Percentiles rank a stretch among this genome's conserved stretches.
Evolutionary conservation across 2,797 vertebrate species (phyloP).

Genomic region (Pogonophryne albipinna): DNA sequence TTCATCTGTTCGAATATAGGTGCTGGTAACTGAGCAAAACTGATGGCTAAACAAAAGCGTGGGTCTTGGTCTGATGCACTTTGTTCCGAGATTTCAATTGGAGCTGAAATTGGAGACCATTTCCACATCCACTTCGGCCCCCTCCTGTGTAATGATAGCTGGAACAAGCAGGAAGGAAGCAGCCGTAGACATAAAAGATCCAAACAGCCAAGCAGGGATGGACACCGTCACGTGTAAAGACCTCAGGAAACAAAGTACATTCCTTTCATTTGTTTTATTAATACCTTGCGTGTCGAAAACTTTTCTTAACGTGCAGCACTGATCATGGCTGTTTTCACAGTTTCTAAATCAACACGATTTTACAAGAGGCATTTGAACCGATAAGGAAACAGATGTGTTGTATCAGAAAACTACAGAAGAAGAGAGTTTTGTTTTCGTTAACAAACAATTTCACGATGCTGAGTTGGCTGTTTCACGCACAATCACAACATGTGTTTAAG

Average conservation of each 20-base stretch:
- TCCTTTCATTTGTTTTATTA: conserved; percentile 34
- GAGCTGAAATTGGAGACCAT: conserved; percentile 54
- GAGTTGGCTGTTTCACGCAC: neutral
- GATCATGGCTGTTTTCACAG: neutral
- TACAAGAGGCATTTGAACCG: neutral
- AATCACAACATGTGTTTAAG: conserved; percentile 4
- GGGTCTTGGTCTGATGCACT: conserved; percentile 18
- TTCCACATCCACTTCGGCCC: conserved; percentile 26
- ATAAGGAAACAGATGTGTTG: no score
- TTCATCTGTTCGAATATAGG: conserved; percentile 50
- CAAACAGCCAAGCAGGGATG: conserved; percentile 65
- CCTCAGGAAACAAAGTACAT: conserved; percentile 29
- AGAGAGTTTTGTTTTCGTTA: no score
- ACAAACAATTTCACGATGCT: no score
- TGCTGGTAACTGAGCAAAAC: conserved; percentile 37
- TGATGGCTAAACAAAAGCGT: conserved; percentile 51
- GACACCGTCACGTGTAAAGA: conserved; percentile 42
- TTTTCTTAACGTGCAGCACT: conserved; percentile 13
- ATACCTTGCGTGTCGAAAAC: conserved; percentile 16
- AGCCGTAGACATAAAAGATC: conserved; percentile 60
- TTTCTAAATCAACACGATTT: conserved; percentile 23
- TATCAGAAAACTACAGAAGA: no score
- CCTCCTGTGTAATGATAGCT: conserved; percentile 69
- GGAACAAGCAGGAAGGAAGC: conserved; percentile 69
- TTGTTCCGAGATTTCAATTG: conserved; percentile 34